Evolutionary conservation across 2,888 invertebrate species (phyloP).

Genomic region (Leuctra nigra): DNA sequence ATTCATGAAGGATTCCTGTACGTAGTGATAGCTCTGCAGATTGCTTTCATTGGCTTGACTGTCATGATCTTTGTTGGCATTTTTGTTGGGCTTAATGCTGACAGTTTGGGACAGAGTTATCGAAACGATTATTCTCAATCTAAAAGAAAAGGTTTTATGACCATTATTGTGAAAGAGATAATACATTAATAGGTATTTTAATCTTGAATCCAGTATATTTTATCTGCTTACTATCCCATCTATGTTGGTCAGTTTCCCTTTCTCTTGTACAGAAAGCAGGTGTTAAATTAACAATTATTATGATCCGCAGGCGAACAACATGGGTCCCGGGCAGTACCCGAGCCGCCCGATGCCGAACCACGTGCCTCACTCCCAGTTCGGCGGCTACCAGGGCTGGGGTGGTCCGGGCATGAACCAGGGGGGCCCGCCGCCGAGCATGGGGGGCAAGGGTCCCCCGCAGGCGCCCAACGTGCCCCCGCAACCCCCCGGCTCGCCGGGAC

Average conservation of each 20-base stretch:
- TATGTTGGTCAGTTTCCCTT: not conserved
- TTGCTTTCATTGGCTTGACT: no score
- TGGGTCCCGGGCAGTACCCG: constrained; percentile 41
- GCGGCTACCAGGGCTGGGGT: constrained; percentile 38
- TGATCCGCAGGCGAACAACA: constrained; percentile 37
- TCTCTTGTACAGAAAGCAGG: not conserved
- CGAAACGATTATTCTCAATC: no score
- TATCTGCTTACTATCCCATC: not conserved
- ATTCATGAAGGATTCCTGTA: no score
- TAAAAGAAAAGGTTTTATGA: no score
- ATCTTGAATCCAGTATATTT: not conserved
- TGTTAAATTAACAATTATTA: not conserved
- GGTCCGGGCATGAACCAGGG: constrained; percentile 33
- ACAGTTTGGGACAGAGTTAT: no score
- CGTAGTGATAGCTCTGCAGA: no score
- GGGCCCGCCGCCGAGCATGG: constrained; percentile 30
- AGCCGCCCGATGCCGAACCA: constrained; percentile 51
- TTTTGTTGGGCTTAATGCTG: no score
- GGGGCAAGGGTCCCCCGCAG: constrained; percentile 28
- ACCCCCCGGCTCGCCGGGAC: constrained; percentile 26
- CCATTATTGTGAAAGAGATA: no score
- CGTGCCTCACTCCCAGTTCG: constrained; percentile 45
- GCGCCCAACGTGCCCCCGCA: constrained; percentile 26
- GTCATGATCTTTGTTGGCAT: no score
- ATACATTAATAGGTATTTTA: no score